Base-by-base conservation (phyloP, 92 coral and sea anemone genomes). In the Zoanthus sansibaricus region DNA sequence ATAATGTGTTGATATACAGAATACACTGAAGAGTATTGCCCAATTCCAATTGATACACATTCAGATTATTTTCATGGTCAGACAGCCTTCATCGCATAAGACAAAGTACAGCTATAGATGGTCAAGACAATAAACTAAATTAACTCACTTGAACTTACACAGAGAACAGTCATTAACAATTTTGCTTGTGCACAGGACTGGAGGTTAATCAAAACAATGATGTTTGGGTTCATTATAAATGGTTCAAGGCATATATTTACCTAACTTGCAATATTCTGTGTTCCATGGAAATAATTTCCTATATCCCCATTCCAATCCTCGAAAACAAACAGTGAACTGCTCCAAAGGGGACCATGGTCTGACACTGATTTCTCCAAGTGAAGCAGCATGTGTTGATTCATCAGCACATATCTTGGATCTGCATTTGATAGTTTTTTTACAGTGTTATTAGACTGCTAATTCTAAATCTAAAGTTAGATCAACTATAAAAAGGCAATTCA, bases 241-340 rank as follows among this genome's bases (percentile, higher is more conserved):
- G 46, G 44, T 69, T 69, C 21, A 18, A 66, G 8, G 12, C 73
- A 69, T 1, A 31, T 25, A 69, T 69, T 25, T 75, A 75, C 79
- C 79, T 75, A 66, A 18, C 45, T 48, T 48, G 79, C 79, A 51
- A 75, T 75, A 75, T 75, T 49, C 79, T 75, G 79, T 75, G 79
- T 75, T 20, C 79, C 79, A 49, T 75, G 79, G 61, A 75, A 51
- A 46, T 51, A 75, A 31, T 55, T 75, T 14, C 18, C 44, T 6
- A 49, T 75, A 31, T 75, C 79, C 15, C 79, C 66, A 75, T 75
- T 75, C 79, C 79, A 75, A 47, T 75, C 79, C 61, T 75, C 79
- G 9, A 75, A 75, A 51, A 75, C 66, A 75, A 75, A 75, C 44
- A 75, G 79, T 16, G 79, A 75, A 75, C 66, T 75, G 46, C 66